Evolutionary conservation across 2,888 invertebrate species (phyloP).

Genomic region (Branchipolynoe longqiensis): DNA sequence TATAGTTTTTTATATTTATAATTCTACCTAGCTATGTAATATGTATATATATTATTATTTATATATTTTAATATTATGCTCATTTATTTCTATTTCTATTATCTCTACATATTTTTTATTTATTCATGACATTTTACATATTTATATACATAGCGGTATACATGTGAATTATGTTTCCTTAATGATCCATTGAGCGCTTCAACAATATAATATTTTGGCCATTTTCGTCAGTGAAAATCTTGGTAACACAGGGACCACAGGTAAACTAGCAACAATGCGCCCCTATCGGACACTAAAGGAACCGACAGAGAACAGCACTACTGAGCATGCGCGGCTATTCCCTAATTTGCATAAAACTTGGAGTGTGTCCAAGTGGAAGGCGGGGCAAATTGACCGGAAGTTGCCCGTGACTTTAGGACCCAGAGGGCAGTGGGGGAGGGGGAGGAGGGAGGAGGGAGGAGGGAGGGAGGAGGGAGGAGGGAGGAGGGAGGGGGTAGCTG

Average conservation of each 20-base stretch:
- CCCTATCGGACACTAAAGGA: background rate
- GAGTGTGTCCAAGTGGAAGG: background rate
- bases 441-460: background rate
- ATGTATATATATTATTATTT: too few species aligned
- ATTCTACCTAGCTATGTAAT: too few species aligned
- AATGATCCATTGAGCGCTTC: too few species aligned
- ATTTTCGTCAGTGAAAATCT: background rate
- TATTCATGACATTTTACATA: too few species aligned
- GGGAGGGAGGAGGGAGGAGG: background rate
- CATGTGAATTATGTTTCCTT: too few species aligned
- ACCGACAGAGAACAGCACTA: background rate
- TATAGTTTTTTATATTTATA: too few species aligned
- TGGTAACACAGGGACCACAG: background rate
- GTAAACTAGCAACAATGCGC: background rate
- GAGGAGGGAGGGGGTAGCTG: background rate
- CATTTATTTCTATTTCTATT: too few species aligned
- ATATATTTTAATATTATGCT: too few species aligned
- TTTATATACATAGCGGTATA: too few species aligned
- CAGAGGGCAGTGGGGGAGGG: slow-evolving; percentile 8
- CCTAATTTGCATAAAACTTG: background rate
- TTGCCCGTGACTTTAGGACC: slow-evolving; percentile 40
- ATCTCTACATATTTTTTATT: too few species aligned
- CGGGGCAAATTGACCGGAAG: slow-evolving; percentile 51
- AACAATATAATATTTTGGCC: too few species aligned
- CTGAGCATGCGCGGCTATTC: background rate